Evolutionary conservation across 2,888 invertebrate species (phyloP).

Genomic region (Acanthosepion esculentum): DNA sequence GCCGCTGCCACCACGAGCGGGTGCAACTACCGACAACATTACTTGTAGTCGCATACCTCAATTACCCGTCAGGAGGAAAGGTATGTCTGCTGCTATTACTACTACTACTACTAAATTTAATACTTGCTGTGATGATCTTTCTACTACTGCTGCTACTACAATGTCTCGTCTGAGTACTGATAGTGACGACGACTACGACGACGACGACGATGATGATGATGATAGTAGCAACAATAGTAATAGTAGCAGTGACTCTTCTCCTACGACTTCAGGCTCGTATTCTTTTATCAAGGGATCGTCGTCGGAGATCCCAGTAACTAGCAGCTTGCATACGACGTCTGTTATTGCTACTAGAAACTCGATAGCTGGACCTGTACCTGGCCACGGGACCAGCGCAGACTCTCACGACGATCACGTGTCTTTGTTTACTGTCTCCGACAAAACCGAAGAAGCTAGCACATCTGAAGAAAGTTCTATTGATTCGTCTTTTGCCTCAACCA

Average conservation of each 20-base stretch:
- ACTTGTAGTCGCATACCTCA: background rate
- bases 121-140: background rate
- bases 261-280: background rate
- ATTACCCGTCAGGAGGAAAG: background rate
- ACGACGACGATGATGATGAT: background rate
- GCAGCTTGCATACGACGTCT: background rate
- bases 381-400: background rate
- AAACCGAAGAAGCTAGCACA: background rate
- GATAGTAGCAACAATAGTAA: background rate
- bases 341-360: background rate
- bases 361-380: background rate
- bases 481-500: slow-evolving; percentile 4
- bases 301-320: background rate
- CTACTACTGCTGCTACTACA: background rate
- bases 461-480: background rate
- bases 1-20: background rate
- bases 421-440: background rate
- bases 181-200: background rate
- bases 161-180: background rate
- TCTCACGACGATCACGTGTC: background rate
- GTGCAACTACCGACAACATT: background rate
- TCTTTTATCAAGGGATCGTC: background rate
- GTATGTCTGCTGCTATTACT: background rate
- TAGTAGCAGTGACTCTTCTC: background rate
- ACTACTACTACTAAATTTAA: background rate